These are phyloP conservation scores for Rachycentron canadum DNA, from an alignment of 2,797 vertebrate species.

Conservation along the genomic window DNA sequence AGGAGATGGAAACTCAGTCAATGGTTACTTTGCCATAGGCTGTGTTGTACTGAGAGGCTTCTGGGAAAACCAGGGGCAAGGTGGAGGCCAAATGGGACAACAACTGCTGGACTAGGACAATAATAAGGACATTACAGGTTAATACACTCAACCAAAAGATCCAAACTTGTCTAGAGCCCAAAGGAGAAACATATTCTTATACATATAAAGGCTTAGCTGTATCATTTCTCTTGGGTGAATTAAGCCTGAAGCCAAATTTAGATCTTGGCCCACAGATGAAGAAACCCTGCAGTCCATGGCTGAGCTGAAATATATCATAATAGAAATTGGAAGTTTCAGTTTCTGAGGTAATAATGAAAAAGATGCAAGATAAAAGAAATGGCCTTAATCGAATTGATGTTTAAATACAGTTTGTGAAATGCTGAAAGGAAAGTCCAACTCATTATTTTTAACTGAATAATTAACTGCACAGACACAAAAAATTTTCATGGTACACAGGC, in stretches of 20 bases:
- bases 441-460: background rate
- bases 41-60: conserved; percentile 48
- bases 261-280: conserved; percentile 16
- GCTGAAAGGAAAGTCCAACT: background rate
- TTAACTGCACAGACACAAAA: background rate
- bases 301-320: conserved; percentile 18
- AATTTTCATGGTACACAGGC: too few relatives aligned
- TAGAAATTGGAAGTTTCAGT: background rate
- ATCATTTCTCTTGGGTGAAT: conserved; percentile 29
- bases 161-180: conserved; percentile 27
- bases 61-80: conserved; percentile 43
- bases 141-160: conserved; percentile 48
- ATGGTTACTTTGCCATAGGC: conserved; percentile 54
- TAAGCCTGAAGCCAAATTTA: conserved; percentile 44
- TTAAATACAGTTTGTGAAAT: conserved; percentile 1
- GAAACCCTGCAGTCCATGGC: conserved; percentile 28
- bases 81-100: conserved; percentile 57
- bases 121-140: conserved; percentile 56
- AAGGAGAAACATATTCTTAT: conserved; percentile 39
- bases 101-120: conserved; percentile 46
- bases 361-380: background rate
- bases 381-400: background rate
- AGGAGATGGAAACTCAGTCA: conserved; percentile 42
- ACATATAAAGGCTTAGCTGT: conserved; percentile 31
- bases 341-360: background rate